A percentile compares a stretch with the other conserved stretches of the same genome.
These are phyloP conservation scores for Ethmia dodecea DNA, from an alignment of 2,888 invertebrate species.

Conservation along the genomic window DNA sequence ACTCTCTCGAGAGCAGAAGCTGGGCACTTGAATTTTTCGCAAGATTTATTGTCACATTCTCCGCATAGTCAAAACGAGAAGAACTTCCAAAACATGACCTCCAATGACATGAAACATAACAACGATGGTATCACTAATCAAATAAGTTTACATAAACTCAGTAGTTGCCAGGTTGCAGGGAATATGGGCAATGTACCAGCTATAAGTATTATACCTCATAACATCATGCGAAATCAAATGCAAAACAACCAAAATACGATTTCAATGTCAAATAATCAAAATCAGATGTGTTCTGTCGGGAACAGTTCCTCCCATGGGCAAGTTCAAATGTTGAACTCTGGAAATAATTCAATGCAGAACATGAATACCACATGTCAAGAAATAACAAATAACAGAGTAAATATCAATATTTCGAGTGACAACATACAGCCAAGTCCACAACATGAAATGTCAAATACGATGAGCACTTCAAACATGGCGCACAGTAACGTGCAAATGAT, in stretches of 20 bases:
- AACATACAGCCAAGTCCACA: slow-evolving; percentile 53
- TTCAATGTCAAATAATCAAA: slow-evolving; percentile 51
- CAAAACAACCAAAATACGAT: slow-evolving; percentile 59
- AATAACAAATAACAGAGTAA: slow-evolving; percentile 50
- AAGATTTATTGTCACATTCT: slow-evolving; percentile 70
- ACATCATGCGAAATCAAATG: slow-evolving; percentile 52
- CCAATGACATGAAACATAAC: slow-evolving; percentile 54
- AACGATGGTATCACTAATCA: slow-evolving; percentile 49
- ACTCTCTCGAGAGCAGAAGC: slow-evolving; percentile 67
- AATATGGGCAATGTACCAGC: slow-evolving; percentile 53
- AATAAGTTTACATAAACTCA: slow-evolving; percentile 62
- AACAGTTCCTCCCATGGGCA: slow-evolving; percentile 54
- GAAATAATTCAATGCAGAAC: slow-evolving; percentile 60
- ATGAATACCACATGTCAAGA: slow-evolving; percentile 66
- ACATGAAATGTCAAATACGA: slow-evolving; percentile 46
- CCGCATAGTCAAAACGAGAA: slow-evolving; percentile 66
- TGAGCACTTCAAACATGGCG: slow-evolving; percentile 48
- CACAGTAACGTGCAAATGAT: slow-evolving; percentile 65
- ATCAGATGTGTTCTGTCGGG: slow-evolving; percentile 61
- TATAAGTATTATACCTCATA: slow-evolving; percentile 66
- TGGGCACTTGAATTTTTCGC: slow-evolving; percentile 66
- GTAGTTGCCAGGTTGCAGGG: slow-evolving; percentile 61
- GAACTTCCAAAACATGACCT: slow-evolving; percentile 62
- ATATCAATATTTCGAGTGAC: slow-evolving; percentile 47
- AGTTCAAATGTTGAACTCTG: slow-evolving; percentile 59